Percentiles rank a stretch among this genome's conserved stretches.
phyloP scores from a whole-genome alignment of 1,140 invertebrate species.

The Drosophila gunungcola region DNA sequence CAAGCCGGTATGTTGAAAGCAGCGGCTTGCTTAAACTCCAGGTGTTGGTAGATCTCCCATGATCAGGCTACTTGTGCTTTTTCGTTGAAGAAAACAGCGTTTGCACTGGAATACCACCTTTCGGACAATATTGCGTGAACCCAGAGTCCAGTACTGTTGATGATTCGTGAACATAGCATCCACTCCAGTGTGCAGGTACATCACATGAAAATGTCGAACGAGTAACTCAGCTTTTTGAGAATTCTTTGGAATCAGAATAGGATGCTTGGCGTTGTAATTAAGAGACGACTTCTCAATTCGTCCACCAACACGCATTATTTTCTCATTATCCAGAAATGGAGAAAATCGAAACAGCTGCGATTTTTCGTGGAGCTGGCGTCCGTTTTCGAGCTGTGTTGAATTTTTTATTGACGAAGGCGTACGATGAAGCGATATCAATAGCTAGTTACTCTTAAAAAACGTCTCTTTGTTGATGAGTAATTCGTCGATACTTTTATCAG shows the following conservation, averaged over 20 bases:
- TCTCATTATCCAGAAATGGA: no score
- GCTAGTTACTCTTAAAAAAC: background rate
- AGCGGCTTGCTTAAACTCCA: no score
- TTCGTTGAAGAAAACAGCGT: no score
- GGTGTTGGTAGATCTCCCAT: background rate
- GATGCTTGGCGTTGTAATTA: background rate
- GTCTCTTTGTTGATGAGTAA: background rate
- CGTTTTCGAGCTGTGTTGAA: no score
- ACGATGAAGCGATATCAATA: constrained; percentile 1
- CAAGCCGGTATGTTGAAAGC: no score
- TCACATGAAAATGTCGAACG: no score
- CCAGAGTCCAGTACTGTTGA: constrained; percentile 2
- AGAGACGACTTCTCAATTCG: background rate
- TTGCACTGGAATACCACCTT: background rate
- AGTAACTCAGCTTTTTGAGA: no score
- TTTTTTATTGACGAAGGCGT: no score
- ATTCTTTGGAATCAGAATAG: background rate
- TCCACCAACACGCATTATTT: no score
- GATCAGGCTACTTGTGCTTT: background rate
- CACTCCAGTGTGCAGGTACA: no score
- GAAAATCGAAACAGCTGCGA: no score
- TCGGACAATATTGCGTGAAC: background rate
- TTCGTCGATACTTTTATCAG: background rate
- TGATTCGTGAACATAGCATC: background rate
- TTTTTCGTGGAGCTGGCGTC: no score